These are phyloP conservation scores for Tupaia chinensis DNA, from an alignment of 2,113 vertebrate species.

Conservation along the genomic window DNA sequence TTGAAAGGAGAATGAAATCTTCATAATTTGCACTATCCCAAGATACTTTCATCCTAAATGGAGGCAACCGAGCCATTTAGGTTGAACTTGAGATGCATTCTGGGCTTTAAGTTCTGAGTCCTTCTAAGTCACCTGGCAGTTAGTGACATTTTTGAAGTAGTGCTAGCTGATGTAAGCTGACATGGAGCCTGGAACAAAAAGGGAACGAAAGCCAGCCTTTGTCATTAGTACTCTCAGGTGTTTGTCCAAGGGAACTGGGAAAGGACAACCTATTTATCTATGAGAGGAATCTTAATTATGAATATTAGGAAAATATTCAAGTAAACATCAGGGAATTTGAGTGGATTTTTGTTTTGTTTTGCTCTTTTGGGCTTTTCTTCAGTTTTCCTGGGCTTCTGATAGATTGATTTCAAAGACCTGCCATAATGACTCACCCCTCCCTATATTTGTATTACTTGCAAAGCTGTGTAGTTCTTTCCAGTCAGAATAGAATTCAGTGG, in stretches of 20 bases:
- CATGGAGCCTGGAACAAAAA: neutral
- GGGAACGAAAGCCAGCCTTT: neutral
- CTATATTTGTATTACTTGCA: neutral
- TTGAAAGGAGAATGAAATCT: conserved; percentile 67
- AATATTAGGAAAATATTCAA: neutral
- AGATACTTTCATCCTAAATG: conserved; percentile 24
- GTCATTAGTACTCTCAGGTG: conserved; percentile 31
- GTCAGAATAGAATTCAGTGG: neutral
- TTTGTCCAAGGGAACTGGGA: neutral
- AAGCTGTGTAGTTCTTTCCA: neutral
- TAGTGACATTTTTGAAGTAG: conserved; percentile 22
- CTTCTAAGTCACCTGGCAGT: neutral
- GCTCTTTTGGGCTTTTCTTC: neutral
- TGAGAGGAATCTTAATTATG: neutral
- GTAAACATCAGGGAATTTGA: neutral
- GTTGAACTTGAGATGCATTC: conserved; percentile 56
- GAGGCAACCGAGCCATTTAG: conserved; percentile 54
- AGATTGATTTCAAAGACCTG: neutral
- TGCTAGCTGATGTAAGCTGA: neutral
- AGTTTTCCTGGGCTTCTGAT: neutral
- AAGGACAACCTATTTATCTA: neutral
- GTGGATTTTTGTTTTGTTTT: neutral
- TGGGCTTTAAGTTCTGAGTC: conserved; percentile 40
- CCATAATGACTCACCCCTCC: neutral
- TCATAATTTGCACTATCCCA: conserved; percentile 62